Evolutionary conservation across 2,888 invertebrate species (phyloP).

Genomic region (Troides helena): DNA sequence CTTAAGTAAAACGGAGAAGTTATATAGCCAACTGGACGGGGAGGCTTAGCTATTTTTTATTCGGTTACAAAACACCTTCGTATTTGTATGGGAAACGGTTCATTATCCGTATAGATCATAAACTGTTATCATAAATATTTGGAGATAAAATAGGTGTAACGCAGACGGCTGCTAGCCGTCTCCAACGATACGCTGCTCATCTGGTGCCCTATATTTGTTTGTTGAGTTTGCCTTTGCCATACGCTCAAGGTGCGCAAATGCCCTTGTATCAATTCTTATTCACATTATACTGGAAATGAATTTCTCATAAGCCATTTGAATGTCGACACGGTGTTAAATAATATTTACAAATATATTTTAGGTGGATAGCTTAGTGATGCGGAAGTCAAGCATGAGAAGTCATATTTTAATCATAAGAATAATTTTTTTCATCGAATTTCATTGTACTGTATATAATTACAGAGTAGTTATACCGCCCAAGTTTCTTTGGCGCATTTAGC

Average conservation of each 20-base stretch:
- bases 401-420: not conserved
- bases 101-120: constrained; percentile 10
- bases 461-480: not conserved
- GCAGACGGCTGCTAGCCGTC: no score
- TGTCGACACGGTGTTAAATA: not conserved
- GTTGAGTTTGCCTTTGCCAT: no score
- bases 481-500: not conserved
- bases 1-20: constrained; percentile 34
- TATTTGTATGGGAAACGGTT: constrained; percentile 34
- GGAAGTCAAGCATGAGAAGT: not conserved
- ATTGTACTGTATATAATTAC: not conserved
- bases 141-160: no score
- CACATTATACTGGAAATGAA: no score
- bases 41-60: constrained; percentile 36
- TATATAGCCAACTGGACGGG: constrained; percentile 39
- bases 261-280: no score
- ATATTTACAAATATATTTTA: not conserved
- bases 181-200: no score
- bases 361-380: not conserved
- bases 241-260: no score
- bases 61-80: constrained; percentile 33
- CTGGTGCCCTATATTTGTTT: no score
- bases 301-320: no score
- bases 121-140: not conserved
- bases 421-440: not conserved